Conservation (phyloP, 2,797 vertebrate species). For the Pseudochirops cupreus region DNA sequence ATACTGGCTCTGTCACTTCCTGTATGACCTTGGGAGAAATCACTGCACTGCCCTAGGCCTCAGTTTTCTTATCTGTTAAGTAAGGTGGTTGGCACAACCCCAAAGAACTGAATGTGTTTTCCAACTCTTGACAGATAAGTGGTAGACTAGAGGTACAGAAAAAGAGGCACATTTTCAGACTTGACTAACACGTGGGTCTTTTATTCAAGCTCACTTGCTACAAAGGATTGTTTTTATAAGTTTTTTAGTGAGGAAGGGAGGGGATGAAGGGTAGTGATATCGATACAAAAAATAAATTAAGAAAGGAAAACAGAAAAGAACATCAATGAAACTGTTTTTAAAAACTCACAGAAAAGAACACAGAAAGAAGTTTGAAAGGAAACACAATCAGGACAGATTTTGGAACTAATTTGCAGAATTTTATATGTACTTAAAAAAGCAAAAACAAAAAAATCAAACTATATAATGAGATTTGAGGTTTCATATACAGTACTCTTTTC, state of each 20-base stretch:
- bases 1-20: slow-evolving; percentile 21
- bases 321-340: background rate
- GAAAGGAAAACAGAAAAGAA: background rate
- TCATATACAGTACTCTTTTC: background rate
- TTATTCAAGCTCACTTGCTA: background rate
- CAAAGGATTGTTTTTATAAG: background rate
- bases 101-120: background rate
- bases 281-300: background rate
- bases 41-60: background rate
- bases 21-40: background rate
- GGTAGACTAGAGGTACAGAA: background rate
- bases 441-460: background rate
- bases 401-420: background rate
- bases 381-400: background rate
- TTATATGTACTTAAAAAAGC: background rate
- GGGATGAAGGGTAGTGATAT: background rate
- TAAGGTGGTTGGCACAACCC: background rate
- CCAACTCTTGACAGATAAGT: background rate
- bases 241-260: background rate
- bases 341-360: background rate
- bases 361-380: background rate
- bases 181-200: background rate
- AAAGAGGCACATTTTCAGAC: background rate
- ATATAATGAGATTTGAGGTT: background rate
- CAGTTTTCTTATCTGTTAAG: slow-evolving; percentile 10